Base-by-base conservation (phyloP, 2,888 invertebrate genomes). In the Lasioglossum marginatum region DNA sequence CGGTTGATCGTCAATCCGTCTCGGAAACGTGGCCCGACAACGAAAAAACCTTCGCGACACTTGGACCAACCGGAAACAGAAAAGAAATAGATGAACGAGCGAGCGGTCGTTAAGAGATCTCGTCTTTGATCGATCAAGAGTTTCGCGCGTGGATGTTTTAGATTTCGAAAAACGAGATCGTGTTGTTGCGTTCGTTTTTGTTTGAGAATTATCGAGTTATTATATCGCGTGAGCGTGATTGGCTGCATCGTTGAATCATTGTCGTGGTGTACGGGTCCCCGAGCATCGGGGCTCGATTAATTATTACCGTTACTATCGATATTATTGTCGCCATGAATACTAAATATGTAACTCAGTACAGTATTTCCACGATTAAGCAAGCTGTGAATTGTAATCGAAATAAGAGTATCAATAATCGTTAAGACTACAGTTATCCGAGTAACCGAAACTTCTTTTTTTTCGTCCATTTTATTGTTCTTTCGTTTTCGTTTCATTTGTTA, bases 311-410 rank as follows among this genome's bases (percentile, higher is more conserved):
- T 81, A 79, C 70, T 86, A 74, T 71, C 68, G 34, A 75, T 77
- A 86, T 82, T 82, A 79, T 75, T 52, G 63, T 78, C 82, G 77
- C 71, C 71, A 75, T 75, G 75, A 73, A 76, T 86, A 77, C 34
- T 82, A 76, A 75, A 83, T 68, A 76, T 81, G 70, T 87, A 80
- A 83, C 71, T 23, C 80, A 80, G 52, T 82, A 86, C 86, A 79
- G 77, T 82, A 82, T 83, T 82, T 73, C 75, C 82, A 82, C 34
- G 72, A 72, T 57, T 75, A 77, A 79, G 48, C 78, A 86, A 85
- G 40, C 76, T 60, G 86, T 76, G 85, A 85, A 66, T 86, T 84
- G 57, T 86, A 86, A 86, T 86, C 85, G 85, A 84, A 73, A 45
- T 71, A 78, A 75, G 68, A 81, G 76, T 76, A 40, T 78, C 63